These are phyloP conservation scores for Okamejei kenojei DNA, from an alignment of 2,797 vertebrate species.

Conservation along the genomic window DNA sequence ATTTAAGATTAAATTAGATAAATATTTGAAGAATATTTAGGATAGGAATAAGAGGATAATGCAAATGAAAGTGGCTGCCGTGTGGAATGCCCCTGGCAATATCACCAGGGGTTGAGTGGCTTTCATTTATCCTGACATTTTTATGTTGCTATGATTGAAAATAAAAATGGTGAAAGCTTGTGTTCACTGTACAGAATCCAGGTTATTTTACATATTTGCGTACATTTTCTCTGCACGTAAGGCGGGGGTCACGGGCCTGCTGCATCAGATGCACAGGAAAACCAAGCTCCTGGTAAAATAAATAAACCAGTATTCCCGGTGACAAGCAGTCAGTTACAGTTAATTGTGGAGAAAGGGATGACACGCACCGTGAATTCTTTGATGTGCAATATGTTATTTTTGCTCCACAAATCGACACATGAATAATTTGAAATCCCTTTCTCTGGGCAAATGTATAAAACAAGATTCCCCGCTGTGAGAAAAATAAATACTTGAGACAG, in stretches of 20 bases:
- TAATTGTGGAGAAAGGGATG: slow-evolving; percentile 46
- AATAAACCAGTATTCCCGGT: slow-evolving; percentile 51
- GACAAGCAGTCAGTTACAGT: slow-evolving; percentile 47
- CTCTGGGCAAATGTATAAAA: slow-evolving; percentile 51
- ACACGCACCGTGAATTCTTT: background rate
- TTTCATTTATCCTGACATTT: background rate
- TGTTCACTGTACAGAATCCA: background rate
- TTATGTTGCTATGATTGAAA: background rate
- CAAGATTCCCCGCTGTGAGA: slow-evolving; percentile 29
- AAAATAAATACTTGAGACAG: slow-evolving; percentile 31
- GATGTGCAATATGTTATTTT: slow-evolving; percentile 22
- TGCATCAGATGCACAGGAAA: slow-evolving; percentile 39
- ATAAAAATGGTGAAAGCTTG: background rate
- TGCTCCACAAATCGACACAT: slow-evolving; percentile 19
- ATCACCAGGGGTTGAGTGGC: background rate
- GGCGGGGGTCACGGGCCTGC: background rate
- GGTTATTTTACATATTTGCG: background rate
- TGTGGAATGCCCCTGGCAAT: background rate
- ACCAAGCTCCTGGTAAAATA: slow-evolving; percentile 46
- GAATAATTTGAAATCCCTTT: slow-evolving; percentile 53
- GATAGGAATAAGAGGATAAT: background rate
- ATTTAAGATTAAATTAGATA: background rate
- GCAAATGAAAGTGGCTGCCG: background rate
- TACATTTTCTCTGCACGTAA: background rate
- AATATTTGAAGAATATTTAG: slow-evolving; percentile 17